These are phyloP conservation scores for Sphenodon punctatus DNA, from an alignment of 2,797 vertebrate genomes.

Conservation along the genomic window DNA sequence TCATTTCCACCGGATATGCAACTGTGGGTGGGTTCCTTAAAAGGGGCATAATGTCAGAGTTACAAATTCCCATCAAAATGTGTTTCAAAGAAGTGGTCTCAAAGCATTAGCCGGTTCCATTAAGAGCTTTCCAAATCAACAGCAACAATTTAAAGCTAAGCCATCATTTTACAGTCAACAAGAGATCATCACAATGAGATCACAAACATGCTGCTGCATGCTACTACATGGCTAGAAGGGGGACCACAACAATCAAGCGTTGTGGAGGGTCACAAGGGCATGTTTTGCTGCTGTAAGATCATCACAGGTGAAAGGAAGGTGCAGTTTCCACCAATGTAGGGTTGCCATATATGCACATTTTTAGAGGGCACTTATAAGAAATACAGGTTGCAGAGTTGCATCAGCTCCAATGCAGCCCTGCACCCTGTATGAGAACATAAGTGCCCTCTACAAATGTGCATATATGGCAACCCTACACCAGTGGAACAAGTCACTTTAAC, in stretches of 20 bases:
- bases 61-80: neutral
- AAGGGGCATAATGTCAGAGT: neutral
- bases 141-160: neutral
- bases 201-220: neutral
- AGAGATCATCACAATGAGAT: neutral
- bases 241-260: accelerated
- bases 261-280: neutral
- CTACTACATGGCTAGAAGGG: neutral
- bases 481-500: neutral
- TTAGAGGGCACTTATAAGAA: too few species aligned
- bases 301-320: neutral
- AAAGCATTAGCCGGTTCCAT: neutral
- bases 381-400: too few species aligned
- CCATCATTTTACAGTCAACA: neutral
- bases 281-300: neutral
- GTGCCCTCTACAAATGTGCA: too few species aligned
- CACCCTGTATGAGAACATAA: too few species aligned
- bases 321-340: neutral
- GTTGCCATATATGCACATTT: too few species aligned
- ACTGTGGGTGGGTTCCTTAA: too few species aligned
- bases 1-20: too few species aligned
- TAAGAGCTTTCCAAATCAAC: neutral
- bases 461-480: too few species aligned
- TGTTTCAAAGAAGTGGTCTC: neutral
- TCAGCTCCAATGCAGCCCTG: too few species aligned